phyloP scores from a whole-genome alignment of 2,113 vertebrate species.

The Eubucco bourcierii region DNA sequence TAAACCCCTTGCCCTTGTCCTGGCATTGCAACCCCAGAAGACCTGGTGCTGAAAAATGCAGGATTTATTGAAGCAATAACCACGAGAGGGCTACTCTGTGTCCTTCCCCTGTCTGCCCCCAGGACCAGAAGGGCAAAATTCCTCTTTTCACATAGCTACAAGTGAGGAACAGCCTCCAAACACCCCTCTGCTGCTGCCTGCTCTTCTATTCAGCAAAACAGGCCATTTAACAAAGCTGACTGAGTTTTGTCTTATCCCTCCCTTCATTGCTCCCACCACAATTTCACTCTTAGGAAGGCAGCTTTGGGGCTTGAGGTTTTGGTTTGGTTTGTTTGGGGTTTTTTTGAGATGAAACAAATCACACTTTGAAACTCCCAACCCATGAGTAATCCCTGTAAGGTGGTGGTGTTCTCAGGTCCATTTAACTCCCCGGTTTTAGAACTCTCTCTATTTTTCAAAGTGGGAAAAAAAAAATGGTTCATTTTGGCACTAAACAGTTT shows the following conservation, averaged over 20 bases:
- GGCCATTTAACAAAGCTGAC: neutral
- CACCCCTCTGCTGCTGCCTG: neutral
- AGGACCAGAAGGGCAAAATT: neutral
- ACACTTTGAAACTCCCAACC: neutral
- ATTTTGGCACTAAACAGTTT: neutral
- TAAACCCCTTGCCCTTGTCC: too few species aligned
- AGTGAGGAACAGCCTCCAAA: neutral
- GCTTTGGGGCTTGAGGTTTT: neutral
- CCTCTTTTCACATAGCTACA: neutral
- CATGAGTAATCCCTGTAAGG: neutral
- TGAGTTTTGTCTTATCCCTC: neutral
- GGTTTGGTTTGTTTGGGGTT: too few species aligned
- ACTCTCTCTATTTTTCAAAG: neutral
- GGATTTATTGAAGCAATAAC: neutral
- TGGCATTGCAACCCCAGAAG: neutral
- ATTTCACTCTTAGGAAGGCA: neutral
- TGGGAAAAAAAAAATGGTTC: neutral
- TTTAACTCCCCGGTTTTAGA: neutral
- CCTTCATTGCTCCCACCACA: neutral
- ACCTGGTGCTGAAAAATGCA: neutral
- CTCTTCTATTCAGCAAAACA: neutral
- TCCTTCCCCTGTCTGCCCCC: neutral
- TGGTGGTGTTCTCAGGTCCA: neutral
- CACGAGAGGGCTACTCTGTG: neutral
- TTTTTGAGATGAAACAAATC: neutral